Conservation (phyloP, 2,888 invertebrate species). For the Dermolepida albohirtum region DNA sequence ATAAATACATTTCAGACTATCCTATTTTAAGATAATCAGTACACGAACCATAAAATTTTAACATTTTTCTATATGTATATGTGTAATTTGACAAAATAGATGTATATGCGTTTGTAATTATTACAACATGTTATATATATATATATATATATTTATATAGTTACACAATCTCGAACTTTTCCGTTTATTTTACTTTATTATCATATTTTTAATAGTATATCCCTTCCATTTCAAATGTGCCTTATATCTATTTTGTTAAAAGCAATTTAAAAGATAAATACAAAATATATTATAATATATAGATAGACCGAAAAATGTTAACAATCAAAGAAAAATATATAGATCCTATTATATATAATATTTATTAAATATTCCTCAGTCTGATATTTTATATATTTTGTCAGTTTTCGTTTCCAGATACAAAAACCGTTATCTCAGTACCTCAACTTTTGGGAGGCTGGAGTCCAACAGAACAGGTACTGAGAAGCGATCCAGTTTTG, state of each 20-base stretch:
- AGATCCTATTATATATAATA: slow-evolving; percentile 4
- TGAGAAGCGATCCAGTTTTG: background rate
- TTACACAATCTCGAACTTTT: slow-evolving; percentile 21
- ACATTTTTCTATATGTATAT: slow-evolving; percentile 46
- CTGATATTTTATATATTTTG: slow-evolving; percentile 31
- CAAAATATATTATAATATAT: slow-evolving; percentile 32
- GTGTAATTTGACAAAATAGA: slow-evolving; percentile 64
- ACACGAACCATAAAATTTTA: slow-evolving; percentile 59
- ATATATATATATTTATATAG: slow-evolving; percentile 41
- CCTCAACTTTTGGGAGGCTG: slow-evolving; percentile 61
- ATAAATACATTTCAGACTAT: slow-evolving; percentile 58
- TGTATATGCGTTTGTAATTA: slow-evolving; percentile 42
- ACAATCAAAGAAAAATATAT: slow-evolving; percentile 37
- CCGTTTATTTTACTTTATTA: slow-evolving; percentile 28
- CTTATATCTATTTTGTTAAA: slow-evolving; percentile 3
- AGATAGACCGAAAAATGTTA: slow-evolving; percentile 11
- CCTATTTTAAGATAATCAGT: slow-evolving; percentile 63
- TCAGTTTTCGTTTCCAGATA: slow-evolving; percentile 21
- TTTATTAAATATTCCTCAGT: slow-evolving; percentile 35
- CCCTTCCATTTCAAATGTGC: slow-evolving; percentile 14
- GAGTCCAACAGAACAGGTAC: slow-evolving; percentile 53
- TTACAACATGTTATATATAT: slow-evolving; percentile 42
- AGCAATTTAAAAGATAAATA: slow-evolving; percentile 13
- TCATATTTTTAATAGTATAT: slow-evolving; percentile 24
- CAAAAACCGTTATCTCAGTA: slow-evolving; percentile 39